Evolutionary conservation across 2,888 invertebrate genomes (phyloP), one percentile per base, ranked within the genome.

Genomic region (Helobdella robusta): DNA sequence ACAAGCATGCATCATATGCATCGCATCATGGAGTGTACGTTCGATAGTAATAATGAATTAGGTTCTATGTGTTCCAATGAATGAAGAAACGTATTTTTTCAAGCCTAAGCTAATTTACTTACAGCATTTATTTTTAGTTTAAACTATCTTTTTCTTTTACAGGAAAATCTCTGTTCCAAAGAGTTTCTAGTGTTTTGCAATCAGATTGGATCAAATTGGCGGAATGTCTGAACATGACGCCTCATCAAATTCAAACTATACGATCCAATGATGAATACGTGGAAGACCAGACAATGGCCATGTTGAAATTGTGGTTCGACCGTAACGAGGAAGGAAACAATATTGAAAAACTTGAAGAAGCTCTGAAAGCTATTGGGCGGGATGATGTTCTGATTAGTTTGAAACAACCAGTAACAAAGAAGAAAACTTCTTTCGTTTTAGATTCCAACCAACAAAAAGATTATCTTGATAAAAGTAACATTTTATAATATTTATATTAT

Each of bases 301-400:
- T 93, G 88, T 84, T 97, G 69, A 86, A 91, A 72, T 84, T 94
- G 54, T 97, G 95, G 97, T 84, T 89, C 75, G 87, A 90, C 66
- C 87, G 88, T 73, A 86, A 88, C 67, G 90, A 89, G 20, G 86
- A 87, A 70, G 87, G 88, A 78, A 90, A 89, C 23, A 87, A 50
- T 35, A 62, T 56, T 32, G 61, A 66, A 25, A 52, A 68, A 25
- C 52, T 68, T 1, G 56, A 59, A 34, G 35, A 68, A 34, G 68
- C 62, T 23, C 40, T 68, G 15, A 58, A 65, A 52, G 59, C 65
- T 36, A 70, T 70, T 18, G 68, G 67, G 23, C 66, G 70, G 2
- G 70, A 70, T 34, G 70, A 70, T 35, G 67, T 70, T 34, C 64
- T 70, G 30, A 32, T 46, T n/a, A 54, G 50, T 6, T 20, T 62